Conservation (phyloP, 2,888 invertebrate genomes). For the Drepanosiphum platanoidis region DNA sequence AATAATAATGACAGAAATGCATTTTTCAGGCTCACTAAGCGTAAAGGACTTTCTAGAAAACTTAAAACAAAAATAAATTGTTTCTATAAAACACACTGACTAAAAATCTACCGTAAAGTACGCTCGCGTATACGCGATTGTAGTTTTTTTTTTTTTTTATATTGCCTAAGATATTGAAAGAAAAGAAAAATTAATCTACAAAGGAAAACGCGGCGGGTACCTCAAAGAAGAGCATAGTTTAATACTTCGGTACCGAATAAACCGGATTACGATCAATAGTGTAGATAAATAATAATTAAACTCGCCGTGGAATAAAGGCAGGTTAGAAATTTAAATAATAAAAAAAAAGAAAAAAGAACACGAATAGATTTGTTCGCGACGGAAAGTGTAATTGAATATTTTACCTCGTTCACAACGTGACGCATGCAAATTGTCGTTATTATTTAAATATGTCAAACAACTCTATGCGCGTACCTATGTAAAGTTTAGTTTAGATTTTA, state of each 20-base stretch:
- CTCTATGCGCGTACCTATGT: background rate
- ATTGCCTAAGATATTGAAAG: background rate
- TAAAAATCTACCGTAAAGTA: background rate
- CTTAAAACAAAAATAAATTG: conserved; percentile 7
- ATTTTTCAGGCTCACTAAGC: background rate
- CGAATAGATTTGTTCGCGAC: background rate
- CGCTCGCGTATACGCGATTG: background rate
- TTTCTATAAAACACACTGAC: background rate
- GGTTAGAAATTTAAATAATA: conserved; percentile 11
- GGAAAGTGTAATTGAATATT: conserved; percentile 29
- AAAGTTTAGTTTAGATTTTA: background rate
- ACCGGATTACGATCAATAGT: conserved; percentile 4
- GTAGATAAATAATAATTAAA: conserved; percentile 14
- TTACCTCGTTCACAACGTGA: background rate
- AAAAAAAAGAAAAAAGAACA: background rate
- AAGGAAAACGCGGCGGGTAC: conserved; percentile 3
- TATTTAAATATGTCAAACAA: conserved; percentile 31
- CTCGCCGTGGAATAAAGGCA: background rate
- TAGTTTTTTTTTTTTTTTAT: too few relatives aligned
- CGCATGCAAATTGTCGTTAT: conserved; percentile 7
- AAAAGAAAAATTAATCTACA: conserved; percentile 26
- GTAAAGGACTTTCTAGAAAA: background rate
- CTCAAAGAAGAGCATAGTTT: background rate
- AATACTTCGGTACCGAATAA: background rate
- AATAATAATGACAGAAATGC: conserved; percentile 11